Base-by-base conservation (phyloP, 2,113 vertebrate species). In the Ahaetulla prasina region DNA sequence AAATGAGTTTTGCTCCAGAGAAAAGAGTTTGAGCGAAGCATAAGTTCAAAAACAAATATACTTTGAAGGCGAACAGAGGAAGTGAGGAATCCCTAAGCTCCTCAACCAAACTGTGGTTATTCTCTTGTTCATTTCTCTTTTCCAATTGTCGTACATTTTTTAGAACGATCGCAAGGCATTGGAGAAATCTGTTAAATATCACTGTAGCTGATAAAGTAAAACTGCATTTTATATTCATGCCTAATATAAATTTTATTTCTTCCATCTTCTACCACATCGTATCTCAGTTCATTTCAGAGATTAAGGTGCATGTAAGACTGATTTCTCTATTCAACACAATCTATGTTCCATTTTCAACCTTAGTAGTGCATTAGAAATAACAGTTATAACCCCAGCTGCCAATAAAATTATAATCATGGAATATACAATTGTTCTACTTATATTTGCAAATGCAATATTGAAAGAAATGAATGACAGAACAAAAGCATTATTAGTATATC, bases 351-450 rank as follows among this genome's bases (percentile, higher is more conserved):
- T 95, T 96, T 96, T 95, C 95, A 80, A 49, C 93, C 90, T 92
- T 95, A 80, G 84, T 90, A 91, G 92, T 92, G 57, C 94, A 95
- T 96, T 94, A 95, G 96, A 95, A 92, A 89, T 96, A 97, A 96
- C 96, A 96, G 96, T 96, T 97, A 96, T 96, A 96, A 96, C 96
- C 96, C 96, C 94, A 95, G 96, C 95, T 96, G 96, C 97, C 97
- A 96, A 97, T 97, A 97, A 97, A 97, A 96, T 96, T 95, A 97
- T 96, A 95, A 96, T 97, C 93, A 93, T 0, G 18, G 93, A 96
- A 96, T 95, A 93, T 93, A 95, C 95, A 94, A 96, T 96, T 96
- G 96, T 95, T 90, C 43, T 97, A 95, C 95, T 96, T 96, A 30
- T 89, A 93, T 95, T 96, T 96, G 95, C 95, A 94, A 96, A 96